Evolutionary conservation across 1,140 invertebrate genomes (phyloP).

Genomic region (Palaemon carinicauda): DNA sequence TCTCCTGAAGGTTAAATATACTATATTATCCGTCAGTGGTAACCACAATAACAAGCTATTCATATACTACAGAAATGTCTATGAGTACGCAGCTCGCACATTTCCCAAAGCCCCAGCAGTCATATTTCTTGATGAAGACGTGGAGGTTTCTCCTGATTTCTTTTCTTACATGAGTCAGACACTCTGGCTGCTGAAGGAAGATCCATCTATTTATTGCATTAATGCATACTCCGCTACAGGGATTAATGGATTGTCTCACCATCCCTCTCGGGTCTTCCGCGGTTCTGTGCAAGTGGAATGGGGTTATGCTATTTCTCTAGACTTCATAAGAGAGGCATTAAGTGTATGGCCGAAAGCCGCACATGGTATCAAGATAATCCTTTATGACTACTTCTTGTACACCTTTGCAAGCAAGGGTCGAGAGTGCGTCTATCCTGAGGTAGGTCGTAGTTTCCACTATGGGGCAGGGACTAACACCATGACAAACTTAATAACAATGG

Average conservation of each 20-base stretch:
- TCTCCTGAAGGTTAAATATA: slow-evolving; percentile 6
- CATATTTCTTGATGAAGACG: slow-evolving; percentile 75
- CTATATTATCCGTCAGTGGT: not conserved
- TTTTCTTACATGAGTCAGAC: slow-evolving; percentile 75
- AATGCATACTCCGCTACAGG: slow-evolving; percentile 66
- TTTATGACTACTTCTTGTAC: slow-evolving; percentile 55
- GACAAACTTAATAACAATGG: not conserved
- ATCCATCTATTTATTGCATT: slow-evolving; percentile 71
- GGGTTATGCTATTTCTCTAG: slow-evolving; percentile 47
- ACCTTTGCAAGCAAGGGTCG: slow-evolving; percentile 13
- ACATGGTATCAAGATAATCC: not conserved
- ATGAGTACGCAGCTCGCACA: slow-evolving; percentile 17
- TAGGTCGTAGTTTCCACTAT: slow-evolving; percentile 48
- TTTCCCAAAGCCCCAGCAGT: slow-evolving; percentile 61
- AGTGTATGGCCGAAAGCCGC: slow-evolving; percentile 4
- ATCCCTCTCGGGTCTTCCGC: slow-evolving; percentile 15
- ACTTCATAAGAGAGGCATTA: slow-evolving; percentile 48
- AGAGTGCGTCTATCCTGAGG: slow-evolving; percentile 52
- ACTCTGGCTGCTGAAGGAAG: slow-evolving; percentile 69
- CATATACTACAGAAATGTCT: slow-evolving; percentile 34
- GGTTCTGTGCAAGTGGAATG: slow-evolving; percentile 49
- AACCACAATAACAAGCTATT: slow-evolving; percentile 18
- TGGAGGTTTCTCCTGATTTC: slow-evolving; percentile 74
- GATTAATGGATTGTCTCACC: not conserved
- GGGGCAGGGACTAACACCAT: slow-evolving; percentile 42